Evolutionary conservation across 2,113 vertebrate genomes (phyloP).

Genomic region (Chrysemys picta): DNA sequence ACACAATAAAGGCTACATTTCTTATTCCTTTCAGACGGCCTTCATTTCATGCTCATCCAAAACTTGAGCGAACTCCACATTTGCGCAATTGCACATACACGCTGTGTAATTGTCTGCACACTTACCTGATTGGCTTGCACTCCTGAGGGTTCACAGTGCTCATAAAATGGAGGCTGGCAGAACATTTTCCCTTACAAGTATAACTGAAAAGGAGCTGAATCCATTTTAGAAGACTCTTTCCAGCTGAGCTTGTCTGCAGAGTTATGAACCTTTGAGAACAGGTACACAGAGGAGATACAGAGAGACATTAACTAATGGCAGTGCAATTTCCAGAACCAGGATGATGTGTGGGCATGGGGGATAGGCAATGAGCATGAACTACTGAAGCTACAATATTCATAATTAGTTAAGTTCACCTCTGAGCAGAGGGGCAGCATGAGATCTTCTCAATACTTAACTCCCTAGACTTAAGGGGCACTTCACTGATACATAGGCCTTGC

Average conservation of each 20-base stretch:
- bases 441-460: neutral
- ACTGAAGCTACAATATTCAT: neutral
- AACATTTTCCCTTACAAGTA: neutral
- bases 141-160: neutral
- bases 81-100: neutral
- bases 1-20: neutral
- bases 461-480: neutral
- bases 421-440: neutral
- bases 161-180: neutral
- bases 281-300: neutral
- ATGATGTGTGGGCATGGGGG: neutral
- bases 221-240: neutral
- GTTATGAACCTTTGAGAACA: neutral
- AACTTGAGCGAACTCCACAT: neutral
- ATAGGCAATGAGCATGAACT: neutral
- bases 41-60: neutral
- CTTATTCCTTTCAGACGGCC: neutral
- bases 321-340: neutral
- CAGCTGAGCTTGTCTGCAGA: neutral
- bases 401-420: neutral
- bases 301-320: neutral
- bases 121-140: neutral
- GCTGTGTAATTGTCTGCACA: neutral
- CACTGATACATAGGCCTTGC: rapidly evolving
- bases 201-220: neutral